Percentiles rank a stretch among this genome's conserved stretches.
Conservation (phyloP, 2,113 vertebrate species). For the Oenanthe melanoleuca region DNA sequence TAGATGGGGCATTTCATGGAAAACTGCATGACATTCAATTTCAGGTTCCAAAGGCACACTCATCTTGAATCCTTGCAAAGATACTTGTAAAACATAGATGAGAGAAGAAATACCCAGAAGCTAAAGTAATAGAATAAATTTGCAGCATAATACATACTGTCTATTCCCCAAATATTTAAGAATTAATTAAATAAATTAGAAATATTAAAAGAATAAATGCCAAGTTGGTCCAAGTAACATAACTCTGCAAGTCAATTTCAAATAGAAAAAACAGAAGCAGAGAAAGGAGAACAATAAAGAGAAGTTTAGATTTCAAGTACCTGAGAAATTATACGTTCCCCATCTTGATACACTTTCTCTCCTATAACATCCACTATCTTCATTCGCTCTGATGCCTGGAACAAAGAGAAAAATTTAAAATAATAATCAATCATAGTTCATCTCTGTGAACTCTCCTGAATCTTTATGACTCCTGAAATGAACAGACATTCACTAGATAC, state of each 20-base stretch:
- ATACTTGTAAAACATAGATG: not conserved
- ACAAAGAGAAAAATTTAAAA: conserved; percentile 22
- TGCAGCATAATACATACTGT: not conserved
- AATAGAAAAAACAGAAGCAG: not conserved
- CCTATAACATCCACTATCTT: conserved; percentile 98
- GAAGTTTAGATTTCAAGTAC: conserved; percentile 63
- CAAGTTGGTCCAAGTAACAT: not conserved
- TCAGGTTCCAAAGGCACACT: not conserved
- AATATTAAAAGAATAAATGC: not conserved
- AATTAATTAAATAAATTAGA: not conserved
- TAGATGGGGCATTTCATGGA: not conserved
- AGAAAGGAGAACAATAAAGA: not conserved
- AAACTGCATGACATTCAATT: not conserved
- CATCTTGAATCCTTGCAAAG: not conserved
- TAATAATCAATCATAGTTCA: not conserved
- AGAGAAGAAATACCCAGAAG: not conserved
- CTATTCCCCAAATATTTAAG: not conserved
- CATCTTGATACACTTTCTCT: conserved; percentile 87
- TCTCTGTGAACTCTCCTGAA: not conserved
- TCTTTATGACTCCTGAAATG: not conserved
- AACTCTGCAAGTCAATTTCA: not conserved
- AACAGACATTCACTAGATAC: not conserved
- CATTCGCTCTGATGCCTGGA: conserved; percentile 90
- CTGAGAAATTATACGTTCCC: conserved; percentile 94
- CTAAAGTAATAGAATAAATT: not conserved